phyloP scores from a whole-genome alignment of 2,797 vertebrate genomes.

The Neosalanx taihuensis region DNA sequence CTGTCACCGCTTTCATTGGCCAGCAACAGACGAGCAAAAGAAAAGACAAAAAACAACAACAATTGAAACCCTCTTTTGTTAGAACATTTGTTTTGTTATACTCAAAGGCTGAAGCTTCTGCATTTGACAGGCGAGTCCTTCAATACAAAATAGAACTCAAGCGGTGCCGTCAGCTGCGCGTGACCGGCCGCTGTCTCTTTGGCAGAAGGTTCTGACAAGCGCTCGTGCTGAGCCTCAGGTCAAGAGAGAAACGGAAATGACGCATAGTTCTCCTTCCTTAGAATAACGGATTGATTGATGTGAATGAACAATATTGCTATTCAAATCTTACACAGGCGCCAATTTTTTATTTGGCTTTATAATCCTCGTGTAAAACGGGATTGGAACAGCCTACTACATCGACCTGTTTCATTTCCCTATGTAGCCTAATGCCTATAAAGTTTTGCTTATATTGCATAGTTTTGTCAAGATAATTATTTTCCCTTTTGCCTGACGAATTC shows the following conservation, averaged over 20 bases:
- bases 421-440: not conserved
- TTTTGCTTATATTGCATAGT: not conserved
- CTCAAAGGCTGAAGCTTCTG: constrained; percentile 50
- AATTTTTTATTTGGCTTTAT: not conserved
- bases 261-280: constrained; percentile 6
- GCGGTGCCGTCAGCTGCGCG: constrained; percentile 61
- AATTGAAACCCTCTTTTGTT: constrained; percentile 13
- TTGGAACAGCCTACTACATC: not conserved
- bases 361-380: not conserved
- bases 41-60: constrained; percentile 11
- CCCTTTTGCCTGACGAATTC: not conserved
- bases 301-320: constrained; percentile 1
- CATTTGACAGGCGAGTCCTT: constrained; percentile 64
- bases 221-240: constrained; percentile 26
- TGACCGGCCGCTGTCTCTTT: constrained; percentile 42
- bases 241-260: constrained; percentile 9
- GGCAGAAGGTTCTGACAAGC: constrained; percentile 70
- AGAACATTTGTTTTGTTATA: constrained; percentile 3
- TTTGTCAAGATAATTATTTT: not conserved
- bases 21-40: not conserved
- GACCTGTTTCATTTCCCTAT: too few relatives aligned
- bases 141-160: constrained; percentile 24
- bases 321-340: constrained; percentile 2
- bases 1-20: not conserved
- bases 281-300: constrained; percentile 9